Evolutionary conservation across 2,797 vertebrate genomes (phyloP), one percentile per base, ranked within the genome.

Genomic region (Anguilla marmorata): DNA sequence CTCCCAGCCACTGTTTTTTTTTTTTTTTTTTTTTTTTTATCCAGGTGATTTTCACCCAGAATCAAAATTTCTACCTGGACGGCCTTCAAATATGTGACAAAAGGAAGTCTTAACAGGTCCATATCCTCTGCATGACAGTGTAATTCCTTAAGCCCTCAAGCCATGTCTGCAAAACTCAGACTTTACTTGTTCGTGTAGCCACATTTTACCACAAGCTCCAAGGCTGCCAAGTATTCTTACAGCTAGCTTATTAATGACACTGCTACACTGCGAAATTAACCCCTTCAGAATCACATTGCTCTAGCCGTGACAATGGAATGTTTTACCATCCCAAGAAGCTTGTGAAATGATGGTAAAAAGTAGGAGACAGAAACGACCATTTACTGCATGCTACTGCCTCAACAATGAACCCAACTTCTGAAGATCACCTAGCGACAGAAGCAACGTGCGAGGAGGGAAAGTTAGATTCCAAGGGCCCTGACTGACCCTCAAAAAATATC

Each of bases 21-120:
- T 85, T 85, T 8, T 89, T 76, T 41, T 37, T 2, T 2, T 37
- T 58, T 86, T 66, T 82, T 50, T 80, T 52, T 76, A 69, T 50
- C 74, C 87, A 88, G 86, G 90, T 90, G 86, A 90, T 93, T 86
- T 93, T 92, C 94, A 93, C 93, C 92, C 95, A 93, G 91, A 93
- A 92, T 93, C 94, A 93, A 93, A 92, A 94, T 95, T 96, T 95
- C 93, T 94, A 96, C 95, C 97, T 99, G 97, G 97, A 98, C 91
- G 94, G 92, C 92, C 96, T 97, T 98, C 97, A 98, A 98, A 95
- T 97, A 98, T 98, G 97, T 97, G 97, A 97, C 97, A 98, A 95
- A 94, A 96, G 94, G 93, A 97, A 97, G 97, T 95, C 97, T 97
- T 94, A 95, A 96, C 96, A 96, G 94, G 94, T 97, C 97, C 96